phyloP scores from a whole-genome alignment of 23 tunicate species.

The Corella eumyota region DNA sequence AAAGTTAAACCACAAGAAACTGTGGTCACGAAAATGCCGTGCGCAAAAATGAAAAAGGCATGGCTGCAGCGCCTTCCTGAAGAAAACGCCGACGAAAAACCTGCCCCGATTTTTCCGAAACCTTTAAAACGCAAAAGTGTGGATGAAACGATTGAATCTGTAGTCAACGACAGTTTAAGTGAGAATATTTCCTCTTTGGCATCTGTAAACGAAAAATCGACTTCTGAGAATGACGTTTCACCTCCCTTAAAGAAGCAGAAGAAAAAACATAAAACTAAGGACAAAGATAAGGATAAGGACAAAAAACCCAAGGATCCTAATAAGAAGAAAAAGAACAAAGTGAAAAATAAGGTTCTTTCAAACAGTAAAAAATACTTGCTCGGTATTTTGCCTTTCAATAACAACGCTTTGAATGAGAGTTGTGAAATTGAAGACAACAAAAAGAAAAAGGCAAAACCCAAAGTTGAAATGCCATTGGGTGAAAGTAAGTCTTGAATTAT shows the following conservation, averaged over 20 bases:
- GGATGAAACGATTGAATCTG: neutral
- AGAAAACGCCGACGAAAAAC: slow-evolving; percentile 15
- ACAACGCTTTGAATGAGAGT: neutral
- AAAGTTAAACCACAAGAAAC: no score
- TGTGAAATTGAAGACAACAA: slow-evolving; percentile 6
- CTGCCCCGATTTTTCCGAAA: slow-evolving; percentile 5
- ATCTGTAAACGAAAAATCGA: neutral
- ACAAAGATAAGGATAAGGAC: slow-evolving; percentile 37
- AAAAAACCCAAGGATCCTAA: slow-evolving; percentile 26
- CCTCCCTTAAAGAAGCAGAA: slow-evolving; percentile 20
- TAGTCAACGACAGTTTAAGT: neutral
- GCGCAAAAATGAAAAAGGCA: slow-evolving; percentile 29
- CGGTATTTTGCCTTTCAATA: slow-evolving; percentile 3
- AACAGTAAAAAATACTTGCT: slow-evolving; percentile 35
- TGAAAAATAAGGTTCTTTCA: slow-evolving; percentile 23
- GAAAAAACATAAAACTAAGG: slow-evolving; percentile 15
- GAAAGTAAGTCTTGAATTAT: slow-evolving; percentile 25
- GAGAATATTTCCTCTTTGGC: neutral
- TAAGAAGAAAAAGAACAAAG: slow-evolving; percentile 20
- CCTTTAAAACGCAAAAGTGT: slow-evolving; percentile 6
- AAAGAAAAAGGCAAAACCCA: neutral
- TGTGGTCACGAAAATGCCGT: no score
- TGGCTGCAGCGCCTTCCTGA: slow-evolving; percentile 33
- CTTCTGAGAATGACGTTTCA: slow-evolving; percentile 3
- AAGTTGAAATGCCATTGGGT: slow-evolving; percentile 22